Percentiles rank a stretch among this genome's conserved stretches.
Conservation (phyloP, 2,888 invertebrate species). For the Creontiades dilutus region DNA sequence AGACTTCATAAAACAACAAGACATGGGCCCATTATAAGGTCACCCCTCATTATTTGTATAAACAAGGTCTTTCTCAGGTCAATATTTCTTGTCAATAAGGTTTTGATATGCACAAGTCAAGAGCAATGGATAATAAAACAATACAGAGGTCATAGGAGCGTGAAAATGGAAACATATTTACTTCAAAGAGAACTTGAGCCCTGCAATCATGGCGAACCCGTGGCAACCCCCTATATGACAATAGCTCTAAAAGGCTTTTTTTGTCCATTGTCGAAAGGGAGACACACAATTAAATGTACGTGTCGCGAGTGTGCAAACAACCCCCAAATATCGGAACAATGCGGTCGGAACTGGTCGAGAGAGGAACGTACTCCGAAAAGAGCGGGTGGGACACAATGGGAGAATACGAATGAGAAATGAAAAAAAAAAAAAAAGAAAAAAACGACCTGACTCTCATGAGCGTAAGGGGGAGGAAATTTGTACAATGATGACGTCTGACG, state of each 20-base stretch:
- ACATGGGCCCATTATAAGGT: no score
- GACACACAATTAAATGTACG: constrained; percentile 51
- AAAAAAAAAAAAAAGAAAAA: background rate
- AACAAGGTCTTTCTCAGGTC: background rate
- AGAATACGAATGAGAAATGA: background rate
- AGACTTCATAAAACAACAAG: background rate
- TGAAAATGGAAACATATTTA: constrained; percentile 23
- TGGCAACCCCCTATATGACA: background rate
- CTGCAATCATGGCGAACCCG: constrained; percentile 28
- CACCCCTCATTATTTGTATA: no score
- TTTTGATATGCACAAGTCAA: background rate
- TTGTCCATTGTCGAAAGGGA: background rate
- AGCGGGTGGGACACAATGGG: constrained; percentile 20
- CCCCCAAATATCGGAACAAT: constrained; percentile 43
- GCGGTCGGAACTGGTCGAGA: constrained; percentile 22
- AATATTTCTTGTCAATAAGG: background rate
- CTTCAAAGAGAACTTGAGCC: constrained; percentile 12
- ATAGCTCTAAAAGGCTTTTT: background rate
- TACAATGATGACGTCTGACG: constrained; percentile 24
- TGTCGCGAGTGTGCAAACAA: constrained; percentile 60
- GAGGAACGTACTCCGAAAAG: constrained; percentile 1
- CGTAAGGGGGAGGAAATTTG: background rate
- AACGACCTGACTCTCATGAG: background rate
- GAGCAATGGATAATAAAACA: background rate
- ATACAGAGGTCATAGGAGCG: background rate